A percentile compares a stretch with the other conserved stretches of the same genome.
Evolutionary conservation across 1,140 invertebrate genomes (phyloP).

Genomic region (Schmidtea mediterranea): DNA sequence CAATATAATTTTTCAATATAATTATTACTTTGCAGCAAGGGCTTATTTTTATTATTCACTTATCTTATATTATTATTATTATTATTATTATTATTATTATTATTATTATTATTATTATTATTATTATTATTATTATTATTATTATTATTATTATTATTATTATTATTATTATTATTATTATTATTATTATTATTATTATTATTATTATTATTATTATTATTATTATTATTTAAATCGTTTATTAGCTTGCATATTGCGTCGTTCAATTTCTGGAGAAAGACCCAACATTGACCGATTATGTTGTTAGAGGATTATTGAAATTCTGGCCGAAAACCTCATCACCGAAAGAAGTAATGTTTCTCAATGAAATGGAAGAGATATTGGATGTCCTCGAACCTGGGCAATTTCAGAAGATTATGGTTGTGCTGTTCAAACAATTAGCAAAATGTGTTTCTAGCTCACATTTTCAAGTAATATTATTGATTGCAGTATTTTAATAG

Average conservation of each 20-base stretch:
- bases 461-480: slow-evolving; percentile 12
- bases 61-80: too few species aligned
- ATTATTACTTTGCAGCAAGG: too few species aligned
- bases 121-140: too few species aligned
- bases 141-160: too few species aligned
- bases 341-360: slow-evolving; percentile 44
- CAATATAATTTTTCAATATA: too few species aligned
- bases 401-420: slow-evolving; percentile 11
- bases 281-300: slow-evolving; percentile 57
- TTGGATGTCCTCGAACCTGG: slow-evolving; percentile 12
- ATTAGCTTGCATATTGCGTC: slow-evolving; percentile 61
- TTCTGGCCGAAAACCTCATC: slow-evolving; percentile 90
- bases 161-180: too few species aligned
- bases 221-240: slow-evolving; percentile 11
- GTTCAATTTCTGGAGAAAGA: slow-evolving; percentile 89
- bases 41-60: too few species aligned
- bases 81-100: too few species aligned
- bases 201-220: neutral
- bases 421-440: slow-evolving; percentile 12
- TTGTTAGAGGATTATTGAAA: slow-evolving; percentile 47
- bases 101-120: too few species aligned
- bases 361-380: slow-evolving; percentile 13
- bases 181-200: too few species aligned
- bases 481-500: too few species aligned
- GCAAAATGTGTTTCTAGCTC: slow-evolving; percentile 11